Conservation (phyloP, 2,888 invertebrate genomes). For the Palloptera scutellata region DNA sequence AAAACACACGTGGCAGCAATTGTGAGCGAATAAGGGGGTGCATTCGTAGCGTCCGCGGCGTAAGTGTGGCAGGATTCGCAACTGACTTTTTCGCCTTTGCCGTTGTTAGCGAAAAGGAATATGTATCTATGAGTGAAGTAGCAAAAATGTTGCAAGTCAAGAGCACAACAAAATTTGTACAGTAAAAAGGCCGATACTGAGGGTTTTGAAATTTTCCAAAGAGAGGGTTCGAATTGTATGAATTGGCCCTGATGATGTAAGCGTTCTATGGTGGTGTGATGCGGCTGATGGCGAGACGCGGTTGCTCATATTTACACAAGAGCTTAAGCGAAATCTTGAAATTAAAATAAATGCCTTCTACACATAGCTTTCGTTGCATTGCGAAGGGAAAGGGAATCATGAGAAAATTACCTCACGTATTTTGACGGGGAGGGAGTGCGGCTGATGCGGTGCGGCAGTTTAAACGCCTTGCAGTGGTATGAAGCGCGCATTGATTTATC, state of each 20-base stretch:
- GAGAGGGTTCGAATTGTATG: constrained; percentile 56
- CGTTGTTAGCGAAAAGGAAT: constrained; percentile 17
- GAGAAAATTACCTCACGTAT: constrained; percentile 59
- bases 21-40: constrained; percentile 48
- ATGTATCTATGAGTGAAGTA: constrained; percentile 13
- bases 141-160: constrained; percentile 47
- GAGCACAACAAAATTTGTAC: constrained; percentile 43
- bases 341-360: constrained; percentile 34
- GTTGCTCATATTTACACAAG: constrained; percentile 55
- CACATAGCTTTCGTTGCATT: constrained; percentile 46
- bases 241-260: constrained; percentile 30
- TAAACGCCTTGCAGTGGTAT: neutral
- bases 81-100: constrained; percentile 27
- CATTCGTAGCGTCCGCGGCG: neutral
- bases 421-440: constrained; percentile 21
- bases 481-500: constrained; percentile 55
- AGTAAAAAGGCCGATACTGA: constrained; percentile 19
- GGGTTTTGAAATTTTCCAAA: constrained; percentile 19
- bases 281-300: constrained; percentile 37
- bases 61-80: constrained; percentile 31
- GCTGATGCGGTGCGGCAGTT: constrained; percentile 11
- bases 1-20: constrained; percentile 66
- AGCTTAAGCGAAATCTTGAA: constrained; percentile 47
- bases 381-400: constrained; percentile 37
- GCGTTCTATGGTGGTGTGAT: constrained; percentile 17